These are phyloP conservation scores for Apus apus DNA, from an alignment of 2,113 vertebrate genomes.

Conservation along the genomic window DNA sequence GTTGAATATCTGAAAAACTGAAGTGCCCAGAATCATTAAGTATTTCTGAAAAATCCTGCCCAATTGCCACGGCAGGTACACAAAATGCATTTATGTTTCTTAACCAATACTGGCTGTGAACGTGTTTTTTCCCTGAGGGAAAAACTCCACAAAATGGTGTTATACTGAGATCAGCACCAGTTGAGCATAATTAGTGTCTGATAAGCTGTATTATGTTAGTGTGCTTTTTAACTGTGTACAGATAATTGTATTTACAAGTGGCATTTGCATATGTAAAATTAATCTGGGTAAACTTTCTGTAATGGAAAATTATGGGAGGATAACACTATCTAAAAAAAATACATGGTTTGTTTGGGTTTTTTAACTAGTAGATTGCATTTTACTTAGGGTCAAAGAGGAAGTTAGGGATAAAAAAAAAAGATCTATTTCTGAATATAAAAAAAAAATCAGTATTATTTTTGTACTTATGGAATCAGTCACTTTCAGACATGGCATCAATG, in stretches of 20 bases:
- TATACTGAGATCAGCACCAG: conserved; percentile 10
- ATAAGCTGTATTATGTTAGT: conserved; percentile 45
- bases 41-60: not conserved
- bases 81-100: not conserved
- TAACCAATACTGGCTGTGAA: not conserved
- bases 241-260: conserved; percentile 45
- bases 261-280: conserved; percentile 40
- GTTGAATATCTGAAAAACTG: not conserved
- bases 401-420: not conserved
- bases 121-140: not conserved
- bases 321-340: conserved; percentile 22
- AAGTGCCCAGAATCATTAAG: not conserved
- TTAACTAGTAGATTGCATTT: conserved; percentile 1
- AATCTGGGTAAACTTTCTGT: conserved; percentile 57
- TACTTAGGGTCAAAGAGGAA: conserved; percentile 28
- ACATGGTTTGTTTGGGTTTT: not conserved
- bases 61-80: not conserved
- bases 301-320: conserved; percentile 42
- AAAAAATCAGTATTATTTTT: not conserved
- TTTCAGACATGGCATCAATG: not conserved
- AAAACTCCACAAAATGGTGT: too few species aligned
- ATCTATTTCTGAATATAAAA: not conserved
- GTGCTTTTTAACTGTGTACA: conserved; percentile 28
- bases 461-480: not conserved
- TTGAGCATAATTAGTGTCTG: not conserved